phyloP scores from a whole-genome alignment of 1,140 invertebrate species.

The Venturia canescens region DNA sequence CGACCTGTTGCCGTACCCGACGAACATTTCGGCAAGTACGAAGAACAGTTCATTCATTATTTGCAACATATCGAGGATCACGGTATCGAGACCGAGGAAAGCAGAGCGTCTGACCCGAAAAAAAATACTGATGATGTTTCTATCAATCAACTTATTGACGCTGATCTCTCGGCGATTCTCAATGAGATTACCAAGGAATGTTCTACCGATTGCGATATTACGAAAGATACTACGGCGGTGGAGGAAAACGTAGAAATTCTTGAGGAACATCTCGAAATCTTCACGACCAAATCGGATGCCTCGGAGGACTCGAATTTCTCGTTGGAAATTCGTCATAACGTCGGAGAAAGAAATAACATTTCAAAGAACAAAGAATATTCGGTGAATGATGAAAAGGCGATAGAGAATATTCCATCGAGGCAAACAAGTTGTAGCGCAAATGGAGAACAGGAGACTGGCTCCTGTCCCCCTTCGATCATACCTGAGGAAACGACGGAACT shows the following conservation, averaged over 20 bases:
- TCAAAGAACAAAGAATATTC: too few species aligned
- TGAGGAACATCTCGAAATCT: constrained; percentile 35
- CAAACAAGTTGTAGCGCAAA: too few species aligned
- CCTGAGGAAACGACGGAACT: background rate
- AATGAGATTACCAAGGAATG: constrained; percentile 56
- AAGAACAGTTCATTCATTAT: constrained; percentile 69
- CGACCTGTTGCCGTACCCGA: constrained; percentile 47
- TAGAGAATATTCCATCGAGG: too few species aligned
- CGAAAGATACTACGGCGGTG: constrained; percentile 53
- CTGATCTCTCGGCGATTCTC: constrained; percentile 61
- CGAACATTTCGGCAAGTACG: constrained; percentile 65
- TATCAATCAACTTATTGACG: constrained; percentile 66
- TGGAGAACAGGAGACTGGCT: too few species aligned
- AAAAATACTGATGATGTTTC: constrained; percentile 60
- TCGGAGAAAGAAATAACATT: background rate
- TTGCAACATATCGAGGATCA: constrained; percentile 67
- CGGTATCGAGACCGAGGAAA: constrained; percentile 59
- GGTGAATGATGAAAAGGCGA: too few species aligned
- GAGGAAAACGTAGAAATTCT: constrained; percentile 32
- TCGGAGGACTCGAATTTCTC: background rate
- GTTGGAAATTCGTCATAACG: background rate
- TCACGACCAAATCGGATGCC: background rate
- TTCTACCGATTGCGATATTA: background rate
- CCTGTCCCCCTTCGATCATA: too few species aligned
- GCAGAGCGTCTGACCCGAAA: background rate